Conservation (phyloP, 2,888 invertebrate genomes). For the Alsophila aescularia region DNA sequence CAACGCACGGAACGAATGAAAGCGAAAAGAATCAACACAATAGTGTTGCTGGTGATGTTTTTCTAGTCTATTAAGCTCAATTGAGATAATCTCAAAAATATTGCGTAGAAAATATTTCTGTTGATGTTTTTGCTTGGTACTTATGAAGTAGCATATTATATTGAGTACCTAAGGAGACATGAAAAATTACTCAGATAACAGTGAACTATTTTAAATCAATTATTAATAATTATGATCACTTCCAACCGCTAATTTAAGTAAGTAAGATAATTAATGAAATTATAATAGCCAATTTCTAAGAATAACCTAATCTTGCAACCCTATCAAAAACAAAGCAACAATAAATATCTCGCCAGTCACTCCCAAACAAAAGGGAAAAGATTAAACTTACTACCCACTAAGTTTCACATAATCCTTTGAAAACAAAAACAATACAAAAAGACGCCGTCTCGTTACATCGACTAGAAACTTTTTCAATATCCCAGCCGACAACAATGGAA, state of each 20-base stretch:
- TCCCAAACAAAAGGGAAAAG: conserved; percentile 53
- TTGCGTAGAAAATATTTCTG: no score
- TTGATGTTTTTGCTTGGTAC: no score
- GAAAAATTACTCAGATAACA: no score
- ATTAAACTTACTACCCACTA: conserved; percentile 61
- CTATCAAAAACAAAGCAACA: conserved; percentile 20
- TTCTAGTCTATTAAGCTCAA: neutral
- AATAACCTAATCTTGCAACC: neutral
- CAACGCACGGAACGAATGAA: conserved; percentile 53
- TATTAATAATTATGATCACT: no score
- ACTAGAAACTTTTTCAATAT: conserved; percentile 77
- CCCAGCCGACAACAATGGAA: conserved; percentile 65
- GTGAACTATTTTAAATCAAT: no score
- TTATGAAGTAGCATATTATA: no score
- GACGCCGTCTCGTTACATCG: conserved; percentile 52
- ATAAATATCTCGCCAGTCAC: conserved; percentile 49
- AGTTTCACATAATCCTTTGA: conserved; percentile 66
- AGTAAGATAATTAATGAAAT: no score
- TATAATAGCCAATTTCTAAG: neutral
- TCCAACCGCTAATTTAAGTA: no score
- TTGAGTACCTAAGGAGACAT: no score
- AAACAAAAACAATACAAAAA: conserved; percentile 70
- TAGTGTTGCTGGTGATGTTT: conserved; percentile 1
- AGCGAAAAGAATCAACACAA: conserved; percentile 55
- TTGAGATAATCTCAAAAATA: no score